A percentile compares a stretch with the other conserved stretches of the same genome.
These are phyloP conservation scores for Chelonia mydas DNA, from an alignment of 2,797 vertebrate genomes.

Conservation along the genomic window DNA sequence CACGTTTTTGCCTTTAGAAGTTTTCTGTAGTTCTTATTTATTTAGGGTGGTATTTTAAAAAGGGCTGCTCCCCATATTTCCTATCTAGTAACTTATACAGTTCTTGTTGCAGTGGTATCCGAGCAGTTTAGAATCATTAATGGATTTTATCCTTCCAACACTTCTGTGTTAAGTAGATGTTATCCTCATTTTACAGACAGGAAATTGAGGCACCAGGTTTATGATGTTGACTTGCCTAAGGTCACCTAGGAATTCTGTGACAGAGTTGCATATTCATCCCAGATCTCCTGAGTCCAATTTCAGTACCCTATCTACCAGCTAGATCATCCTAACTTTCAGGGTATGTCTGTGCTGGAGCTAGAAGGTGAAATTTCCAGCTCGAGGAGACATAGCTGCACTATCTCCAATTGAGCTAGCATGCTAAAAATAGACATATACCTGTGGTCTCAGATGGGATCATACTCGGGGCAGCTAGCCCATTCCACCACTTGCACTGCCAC, in stretches of 20 bases:
- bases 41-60: not conserved
- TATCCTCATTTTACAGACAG: not conserved
- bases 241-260: not conserved
- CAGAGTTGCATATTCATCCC: too few relatives aligned
- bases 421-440: too few relatives aligned
- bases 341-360: not conserved
- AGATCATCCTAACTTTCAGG: not conserved
- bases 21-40: not conserved
- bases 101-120: too few relatives aligned
- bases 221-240: not conserved
- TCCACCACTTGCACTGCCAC: too few relatives aligned
- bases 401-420: too few relatives aligned
- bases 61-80: not conserved
- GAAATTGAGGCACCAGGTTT: not conserved
- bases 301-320: not conserved
- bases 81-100: not conserved
- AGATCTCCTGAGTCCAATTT: not conserved
- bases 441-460: too few relatives aligned
- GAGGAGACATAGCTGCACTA: too few relatives aligned
- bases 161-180: not conserved
- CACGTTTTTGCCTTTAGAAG: not conserved
- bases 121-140: too few relatives aligned
- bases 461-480: too few relatives aligned
- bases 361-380: too few relatives aligned
- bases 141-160: not conserved